Evolutionary conservation across 1,140 invertebrate species (phyloP), one percentile per base, ranked within the genome.

Genomic region (Drosophila orosa): DNA sequence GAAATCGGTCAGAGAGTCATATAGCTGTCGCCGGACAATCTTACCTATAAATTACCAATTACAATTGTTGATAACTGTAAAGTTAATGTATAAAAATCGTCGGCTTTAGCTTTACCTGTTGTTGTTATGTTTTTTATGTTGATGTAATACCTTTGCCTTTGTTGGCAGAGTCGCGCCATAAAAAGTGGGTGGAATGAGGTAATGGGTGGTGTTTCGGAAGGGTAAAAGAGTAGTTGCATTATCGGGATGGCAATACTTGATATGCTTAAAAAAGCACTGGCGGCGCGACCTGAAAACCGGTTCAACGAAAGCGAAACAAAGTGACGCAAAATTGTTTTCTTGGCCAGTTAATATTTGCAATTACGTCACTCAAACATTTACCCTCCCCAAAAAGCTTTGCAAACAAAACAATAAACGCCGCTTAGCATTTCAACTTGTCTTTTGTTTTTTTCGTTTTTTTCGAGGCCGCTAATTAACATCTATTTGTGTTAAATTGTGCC

Each of bases 271-370:
- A 55, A 69, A 27, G 31, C n/a, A n/a, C 37, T 19, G 39, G 29
- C 19, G 39, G 31, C 59, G 29, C 19, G 39, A 40, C 59, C 39
- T n/a, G 27, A 12, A 71, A 72, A 72, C 68, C 68, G 68, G 68
- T 72, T 58, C 55, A 72, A 71, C 42, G 68, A 72, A 72, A 72
- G 68, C 68, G 67, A 71, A 69, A 69, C 29, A 58, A 72, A 58
- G 22, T 71, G 54, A 35, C 63, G 31, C 66, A 69, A 68, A 71
- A 69, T 42, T 48, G 42, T 67, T 67, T 67, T 71, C 67, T 69
- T 42, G 24, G 33, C 67, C 67, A 71, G 66, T 55, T 71, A 68
- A 72, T 68, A 72, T 17, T 60, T 72, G 50, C 68, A 71, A 71
- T 72, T 71, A 58, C 65, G 66, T 72, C 68, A 72, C 66, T 31